phyloP scores from a whole-genome alignment of 1,140 invertebrate genomes.

The Cataglyphis hispanica region DNA sequence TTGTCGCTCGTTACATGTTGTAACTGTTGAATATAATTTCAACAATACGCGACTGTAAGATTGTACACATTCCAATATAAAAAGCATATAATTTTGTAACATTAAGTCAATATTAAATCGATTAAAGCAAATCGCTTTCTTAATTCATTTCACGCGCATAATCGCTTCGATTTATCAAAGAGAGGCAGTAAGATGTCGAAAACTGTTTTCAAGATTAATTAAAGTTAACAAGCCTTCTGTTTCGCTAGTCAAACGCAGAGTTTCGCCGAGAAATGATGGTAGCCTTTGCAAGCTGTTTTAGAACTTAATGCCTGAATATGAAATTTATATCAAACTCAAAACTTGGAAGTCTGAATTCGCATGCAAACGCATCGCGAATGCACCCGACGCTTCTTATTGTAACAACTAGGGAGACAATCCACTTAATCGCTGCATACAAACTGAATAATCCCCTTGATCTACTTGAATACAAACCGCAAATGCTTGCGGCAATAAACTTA shows the following conservation, averaged over 20 bases:
- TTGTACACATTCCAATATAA: background rate
- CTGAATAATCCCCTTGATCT: constrained; percentile 63
- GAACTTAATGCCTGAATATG: constrained; percentile 59
- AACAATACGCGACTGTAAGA: background rate
- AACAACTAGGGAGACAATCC: constrained; percentile 53
- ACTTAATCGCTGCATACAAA: constrained; percentile 59
- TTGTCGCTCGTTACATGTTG: constrained; percentile 13
- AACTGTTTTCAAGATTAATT: constrained; percentile 51
- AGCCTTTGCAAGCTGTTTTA: constrained; percentile 49
- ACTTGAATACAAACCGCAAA: constrained; percentile 49
- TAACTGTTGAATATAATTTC: constrained; percentile 17
- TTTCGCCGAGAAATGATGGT: constrained; percentile 23
- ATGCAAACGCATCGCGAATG: constrained; percentile 57
- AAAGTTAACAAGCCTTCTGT: constrained; percentile 60
- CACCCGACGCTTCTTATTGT: constrained; percentile 61
- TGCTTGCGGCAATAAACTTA: constrained; percentile 55
- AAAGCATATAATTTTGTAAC: background rate
- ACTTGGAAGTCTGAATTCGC: constrained; percentile 52
- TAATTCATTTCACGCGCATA: background rate
- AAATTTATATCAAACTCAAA: constrained; percentile 63
- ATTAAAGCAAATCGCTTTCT: background rate
- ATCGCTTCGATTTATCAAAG: constrained; percentile 32
- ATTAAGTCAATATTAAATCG: background rate
- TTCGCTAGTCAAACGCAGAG: constrained; percentile 57
- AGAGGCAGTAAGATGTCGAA: constrained; percentile 7